Evolutionary conservation across 1,140 invertebrate genomes (phyloP).

Genomic region (Parapsyche elsis): DNA sequence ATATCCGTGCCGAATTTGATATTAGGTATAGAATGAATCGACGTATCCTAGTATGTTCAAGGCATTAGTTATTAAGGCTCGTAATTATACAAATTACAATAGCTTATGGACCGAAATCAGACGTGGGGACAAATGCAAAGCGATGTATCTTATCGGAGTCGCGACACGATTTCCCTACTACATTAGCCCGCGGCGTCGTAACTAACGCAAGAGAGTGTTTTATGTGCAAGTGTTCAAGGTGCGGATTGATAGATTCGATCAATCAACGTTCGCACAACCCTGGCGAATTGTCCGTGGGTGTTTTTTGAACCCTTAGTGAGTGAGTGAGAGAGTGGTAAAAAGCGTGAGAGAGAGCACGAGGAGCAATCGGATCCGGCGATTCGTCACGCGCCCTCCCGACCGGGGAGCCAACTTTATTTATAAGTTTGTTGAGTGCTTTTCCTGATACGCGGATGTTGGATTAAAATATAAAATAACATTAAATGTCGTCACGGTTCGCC

Average conservation of each 20-base stretch:
- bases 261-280: not conserved
- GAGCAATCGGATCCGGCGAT: constrained; percentile 39
- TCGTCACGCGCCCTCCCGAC: constrained; percentile 46
- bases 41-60: too few relatives aligned
- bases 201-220: too few relatives aligned
- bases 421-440: constrained; percentile 55
- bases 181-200: too few relatives aligned
- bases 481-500: constrained; percentile 54
- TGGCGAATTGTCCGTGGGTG: not conserved
- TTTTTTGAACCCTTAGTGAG: not conserved
- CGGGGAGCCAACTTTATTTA: constrained; percentile 46
- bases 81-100: too few relatives aligned
- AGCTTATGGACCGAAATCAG: not conserved
- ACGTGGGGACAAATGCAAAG: not conserved
- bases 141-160: too few relatives aligned
- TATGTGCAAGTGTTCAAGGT: not conserved
- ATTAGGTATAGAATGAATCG: too few relatives aligned
- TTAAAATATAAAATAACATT: constrained; percentile 56
- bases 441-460: constrained; percentile 55
- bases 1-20: too few relatives aligned
- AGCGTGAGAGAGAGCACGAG: not conserved
- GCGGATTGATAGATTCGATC: constrained; percentile 21
- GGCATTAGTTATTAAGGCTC: too few relatives aligned
- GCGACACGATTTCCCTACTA: too few relatives aligned
- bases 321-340: not conserved